These are phyloP conservation scores for Caenorhabditis remanei DNA, from an alignment of 1,140 invertebrate genomes.

Conservation along the genomic window DNA sequence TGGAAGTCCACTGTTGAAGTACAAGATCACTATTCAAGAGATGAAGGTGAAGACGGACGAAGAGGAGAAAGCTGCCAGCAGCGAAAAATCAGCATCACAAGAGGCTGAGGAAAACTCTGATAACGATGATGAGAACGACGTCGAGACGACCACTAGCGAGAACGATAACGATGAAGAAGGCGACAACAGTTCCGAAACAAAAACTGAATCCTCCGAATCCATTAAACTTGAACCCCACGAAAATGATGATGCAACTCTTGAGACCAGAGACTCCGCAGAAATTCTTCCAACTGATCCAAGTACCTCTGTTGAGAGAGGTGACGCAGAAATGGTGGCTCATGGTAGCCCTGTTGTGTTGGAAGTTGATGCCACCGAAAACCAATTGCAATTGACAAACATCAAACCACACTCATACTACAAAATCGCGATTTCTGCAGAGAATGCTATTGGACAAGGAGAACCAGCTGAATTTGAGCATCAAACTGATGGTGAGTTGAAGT, in stretches of 20 bases:
- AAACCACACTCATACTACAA: constrained; percentile 60
- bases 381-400: constrained; percentile 38
- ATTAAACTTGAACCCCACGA: background rate
- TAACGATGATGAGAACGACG: constrained; percentile 26
- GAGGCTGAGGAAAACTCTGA: background rate
- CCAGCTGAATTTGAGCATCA: constrained; percentile 45
- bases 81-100: background rate
- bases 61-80: background rate
- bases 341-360: background rate
- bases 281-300: background rate
- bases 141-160: background rate
- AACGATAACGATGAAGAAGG: background rate
- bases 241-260: background rate
- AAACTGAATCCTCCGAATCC: background rate
- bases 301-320: background rate
- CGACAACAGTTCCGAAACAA: background rate
- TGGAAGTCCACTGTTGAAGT: constrained; percentile 51
- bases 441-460: constrained; percentile 56
- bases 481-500: constrained; percentile 57
- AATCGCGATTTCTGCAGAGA: constrained; percentile 41
- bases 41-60: constrained; percentile 14
- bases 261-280: background rate
- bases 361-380: constrained; percentile 39
- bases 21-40: constrained; percentile 50
- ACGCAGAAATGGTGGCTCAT: background rate